phyloP scores from a whole-genome alignment of 2,797 vertebrate species.

The Esox masquinongy region DNA sequence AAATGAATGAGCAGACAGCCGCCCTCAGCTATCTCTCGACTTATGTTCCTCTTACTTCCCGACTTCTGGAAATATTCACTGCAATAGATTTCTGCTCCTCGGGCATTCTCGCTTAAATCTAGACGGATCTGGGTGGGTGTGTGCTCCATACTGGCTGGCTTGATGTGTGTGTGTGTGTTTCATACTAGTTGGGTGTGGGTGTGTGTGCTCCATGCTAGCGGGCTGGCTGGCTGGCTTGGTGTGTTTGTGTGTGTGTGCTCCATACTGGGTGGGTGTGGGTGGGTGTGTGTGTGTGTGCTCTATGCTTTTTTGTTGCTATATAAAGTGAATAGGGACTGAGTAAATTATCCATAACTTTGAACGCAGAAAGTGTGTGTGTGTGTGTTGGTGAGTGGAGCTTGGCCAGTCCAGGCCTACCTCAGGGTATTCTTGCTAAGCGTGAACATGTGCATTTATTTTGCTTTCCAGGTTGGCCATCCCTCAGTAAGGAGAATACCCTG shows the following conservation, averaged over 20 bases:
- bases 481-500: slow-evolving; percentile 3
- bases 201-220: too few species aligned
- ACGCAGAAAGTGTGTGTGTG: not conserved
- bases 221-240: too few species aligned
- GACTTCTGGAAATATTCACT: slow-evolving; percentile 29
- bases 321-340: not conserved
- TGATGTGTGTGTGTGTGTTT: too few species aligned
- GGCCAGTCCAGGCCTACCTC: not conserved
- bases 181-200: too few species aligned
- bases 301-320: not conserved
- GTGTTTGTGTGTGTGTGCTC: too few species aligned
- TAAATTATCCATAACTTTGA: not conserved
- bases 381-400: not conserved
- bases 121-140: slow-evolving; percentile 26
- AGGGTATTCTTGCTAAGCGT: slow-evolving; percentile 2
- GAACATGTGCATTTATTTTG: slow-evolving; percentile 9
- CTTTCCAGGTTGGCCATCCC: slow-evolving; percentile 17
- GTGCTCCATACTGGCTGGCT: not conserved
- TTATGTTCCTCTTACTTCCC: slow-evolving; percentile 31
- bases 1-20: slow-evolving; percentile 26
- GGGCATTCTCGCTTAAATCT: slow-evolving; percentile 14
- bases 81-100: slow-evolving; percentile 14
- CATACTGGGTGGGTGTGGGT: not conserved
- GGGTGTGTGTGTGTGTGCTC: too few species aligned
- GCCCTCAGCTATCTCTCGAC: slow-evolving; percentile 33